phyloP scores from a whole-genome alignment of 2,797 vertebrate genomes.

The Artibeus jamaicensis region DNA sequence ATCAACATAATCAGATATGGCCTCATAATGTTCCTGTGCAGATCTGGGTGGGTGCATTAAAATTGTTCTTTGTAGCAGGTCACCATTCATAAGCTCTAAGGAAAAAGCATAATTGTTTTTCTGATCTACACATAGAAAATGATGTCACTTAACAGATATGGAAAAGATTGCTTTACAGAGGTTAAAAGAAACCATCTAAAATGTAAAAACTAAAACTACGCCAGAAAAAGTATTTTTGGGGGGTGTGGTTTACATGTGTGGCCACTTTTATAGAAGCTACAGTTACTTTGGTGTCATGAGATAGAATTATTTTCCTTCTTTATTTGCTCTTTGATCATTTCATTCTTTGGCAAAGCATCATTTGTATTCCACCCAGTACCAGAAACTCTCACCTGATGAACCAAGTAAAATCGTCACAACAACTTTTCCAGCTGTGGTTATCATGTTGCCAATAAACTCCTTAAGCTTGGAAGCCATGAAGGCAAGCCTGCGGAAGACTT shows the following conservation, averaged over 20 bases:
- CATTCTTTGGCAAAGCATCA: conserved; percentile 11
- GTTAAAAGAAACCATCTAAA: not conserved
- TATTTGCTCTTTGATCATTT: conserved; percentile 64
- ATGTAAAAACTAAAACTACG: not conserved
- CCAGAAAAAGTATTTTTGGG: not conserved
- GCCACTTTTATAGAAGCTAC: not conserved
- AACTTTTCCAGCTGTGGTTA: conserved; percentile 96
- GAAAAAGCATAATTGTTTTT: not conserved
- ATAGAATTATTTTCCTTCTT: not conserved
- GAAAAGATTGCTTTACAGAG: not conserved
- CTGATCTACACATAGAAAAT: not conserved
- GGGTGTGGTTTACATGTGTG: not conserved
- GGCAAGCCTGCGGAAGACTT: conserved; percentile 90
- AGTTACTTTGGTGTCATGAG: not conserved
- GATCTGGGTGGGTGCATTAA: not conserved
- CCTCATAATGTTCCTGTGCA: not conserved
- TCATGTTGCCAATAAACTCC: conserved; percentile 96
- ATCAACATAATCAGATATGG: not conserved
- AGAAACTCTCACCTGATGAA: conserved; percentile 89
- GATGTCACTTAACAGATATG: not conserved
- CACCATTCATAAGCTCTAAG: not conserved
- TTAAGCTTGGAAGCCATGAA: conserved; percentile 91
- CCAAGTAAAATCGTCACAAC: conserved; percentile 96
- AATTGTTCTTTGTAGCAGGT: not conserved
- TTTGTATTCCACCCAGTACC: conserved; percentile 16